These are phyloP conservation scores for Coilia nasus DNA, from an alignment of 2,797 vertebrate species.

Conservation along the genomic window DNA sequence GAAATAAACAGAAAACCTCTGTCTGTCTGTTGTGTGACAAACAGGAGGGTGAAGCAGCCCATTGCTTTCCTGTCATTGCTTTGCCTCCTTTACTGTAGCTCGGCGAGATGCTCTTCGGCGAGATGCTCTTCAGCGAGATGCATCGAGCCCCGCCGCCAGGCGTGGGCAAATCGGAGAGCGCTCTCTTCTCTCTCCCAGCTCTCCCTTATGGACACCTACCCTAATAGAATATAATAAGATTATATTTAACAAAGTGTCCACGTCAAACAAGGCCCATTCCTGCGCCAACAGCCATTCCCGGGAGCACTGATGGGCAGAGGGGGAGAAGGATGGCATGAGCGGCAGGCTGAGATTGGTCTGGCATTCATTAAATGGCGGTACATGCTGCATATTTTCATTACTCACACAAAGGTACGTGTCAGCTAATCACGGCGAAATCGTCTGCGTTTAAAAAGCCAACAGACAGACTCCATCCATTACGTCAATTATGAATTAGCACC, in stretches of 20 bases:
- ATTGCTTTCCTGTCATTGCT: not conserved
- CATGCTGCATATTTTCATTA: constrained; percentile 79
- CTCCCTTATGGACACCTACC: constrained; percentile 40
- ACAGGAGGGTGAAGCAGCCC: not conserved
- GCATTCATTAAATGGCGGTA: constrained; percentile 75
- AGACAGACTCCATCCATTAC: constrained; percentile 88
- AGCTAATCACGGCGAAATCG: constrained; percentile 85
- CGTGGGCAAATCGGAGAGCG: not conserved
- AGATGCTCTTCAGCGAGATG: constrained; percentile 1
- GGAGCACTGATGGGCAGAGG: constrained; percentile 76
- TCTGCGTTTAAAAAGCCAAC: constrained; percentile 84
- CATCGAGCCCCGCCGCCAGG: constrained; percentile 15
- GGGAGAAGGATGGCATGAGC: constrained; percentile 49
- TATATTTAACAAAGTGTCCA: constrained; percentile 76
- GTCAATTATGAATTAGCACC: constrained; percentile 89
- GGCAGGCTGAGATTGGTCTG: constrained; percentile 77
- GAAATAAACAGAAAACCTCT: not conserved
- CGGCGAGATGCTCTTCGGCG: constrained; percentile 10
- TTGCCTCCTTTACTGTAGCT: constrained; percentile 15
- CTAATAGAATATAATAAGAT: constrained; percentile 59
- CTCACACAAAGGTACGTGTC: constrained; percentile 82
- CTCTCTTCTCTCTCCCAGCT: constrained; percentile 21
- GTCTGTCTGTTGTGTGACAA: constrained; percentile 7
- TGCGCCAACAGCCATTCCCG: constrained; percentile 81
- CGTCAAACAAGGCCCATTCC: constrained; percentile 81